Base-by-base conservation (phyloP, 2,888 invertebrate genomes). In the Antheraea assamensis region DNA sequence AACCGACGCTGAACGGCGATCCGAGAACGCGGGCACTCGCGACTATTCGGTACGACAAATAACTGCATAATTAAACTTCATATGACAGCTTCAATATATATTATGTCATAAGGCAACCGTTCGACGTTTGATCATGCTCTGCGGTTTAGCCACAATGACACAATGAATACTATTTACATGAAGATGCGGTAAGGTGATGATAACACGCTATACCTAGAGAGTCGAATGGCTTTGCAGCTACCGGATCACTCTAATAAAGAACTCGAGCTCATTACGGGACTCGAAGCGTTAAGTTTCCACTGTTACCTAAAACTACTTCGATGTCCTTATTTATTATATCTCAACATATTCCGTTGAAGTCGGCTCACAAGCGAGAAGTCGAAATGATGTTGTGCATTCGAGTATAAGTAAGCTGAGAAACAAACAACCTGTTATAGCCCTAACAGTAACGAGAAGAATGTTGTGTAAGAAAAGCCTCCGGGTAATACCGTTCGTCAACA, bases 401-500 rank as follows among this genome's bases (percentile, higher is more conserved):
- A 24, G n/a, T 52, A n/a, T n/a, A n/a, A 21, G 21, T 52, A 21
- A 52, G 58, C 15, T 24, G 55, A 13, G 72, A 47, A 76, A 76
- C 79, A 83, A 85, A 85, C 82, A 82, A 82, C 81, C 84, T 78
- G 81, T 84, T 86, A 83, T 80, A 80, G 83, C 79, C 80, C 77
- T 81, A 82, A 82, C 79, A 80, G 79, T 77, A 73, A 75, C 73
- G 75, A 77, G 77, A 76, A 77, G 74, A 77, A 77, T 78, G 77
- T 76, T 78, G 74, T 76, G 79, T 81, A 83, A 82, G 82, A 85
- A 86, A 83, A 82, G 83, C 84, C 84, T 80, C 78, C 77, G 82
- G 85, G 83, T 83, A 80, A 85, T 85, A 86, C 83, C 83, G 83
- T 85, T 85, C 84, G 72, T 83, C 82, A 86, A 79, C 81, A 84